Base-by-base conservation (phyloP, 2,113 vertebrate genomes). In the Cercopithecus mona region DNA sequence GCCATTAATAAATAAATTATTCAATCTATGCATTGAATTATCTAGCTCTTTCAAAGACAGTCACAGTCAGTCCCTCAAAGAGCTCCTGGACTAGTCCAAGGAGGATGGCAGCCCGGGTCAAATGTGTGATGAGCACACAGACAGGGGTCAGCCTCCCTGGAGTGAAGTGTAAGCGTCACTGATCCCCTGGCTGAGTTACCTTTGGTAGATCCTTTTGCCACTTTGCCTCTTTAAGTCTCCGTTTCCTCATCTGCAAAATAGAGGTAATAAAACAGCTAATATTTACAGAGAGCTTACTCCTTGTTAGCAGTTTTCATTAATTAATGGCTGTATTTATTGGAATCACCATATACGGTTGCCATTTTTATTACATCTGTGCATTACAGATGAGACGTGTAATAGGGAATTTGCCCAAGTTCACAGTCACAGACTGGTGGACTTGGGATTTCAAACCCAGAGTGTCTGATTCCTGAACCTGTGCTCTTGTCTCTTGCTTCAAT, bases 91-190 rank as follows among this genome's bases (percentile, higher is more conserved):
- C 18, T 6, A 14, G 9, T 18, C 3, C 30, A 32, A 78, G 27
- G 30, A 57, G 13, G 32, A 43, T 22, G 50, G 40, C 0, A 3
- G 1, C 30, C 0, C 0, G 78, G 5, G 43, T 72, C 32, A 27
- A 2, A 3, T 0, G 22, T n/a, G 11, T 11, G 57, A 17, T 25
- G 52, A 50, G 38, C 22, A 8, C 32, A 10, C 61, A 45, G 40
- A 10, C 40, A 11, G n/a, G 6, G 38, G 6, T 20, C n/a, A 84
- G 86, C 30, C 27, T 8, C 3, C 76, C 22, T 0, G 1, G 50
- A 12, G 18, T 14, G 14, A 35, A 32, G 50, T 55, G 73, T 27
- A 3, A 5, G 61, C 1, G 4, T 43, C 20, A 1, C 6, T 22
- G 7, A 20, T 66, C 6, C 6, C 14, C 48, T 23, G 25, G 14